Evolutionary conservation across 2,113 vertebrate genomes (phyloP).

Genomic region (Paramormyrops kingsleyae): DNA sequence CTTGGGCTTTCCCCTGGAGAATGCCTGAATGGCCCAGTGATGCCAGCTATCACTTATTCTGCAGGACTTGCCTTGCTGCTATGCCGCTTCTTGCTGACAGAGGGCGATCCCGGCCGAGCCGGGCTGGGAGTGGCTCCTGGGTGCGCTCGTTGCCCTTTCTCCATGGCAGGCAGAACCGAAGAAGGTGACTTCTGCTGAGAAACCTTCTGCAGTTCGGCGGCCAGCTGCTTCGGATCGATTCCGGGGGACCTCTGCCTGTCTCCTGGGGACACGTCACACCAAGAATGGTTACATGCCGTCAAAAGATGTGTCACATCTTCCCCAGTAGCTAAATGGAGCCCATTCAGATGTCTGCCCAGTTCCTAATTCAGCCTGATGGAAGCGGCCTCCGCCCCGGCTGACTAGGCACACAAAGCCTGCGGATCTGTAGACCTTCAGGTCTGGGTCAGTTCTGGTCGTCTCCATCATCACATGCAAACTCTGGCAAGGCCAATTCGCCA

Average conservation of each 20-base stretch:
- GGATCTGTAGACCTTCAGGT: neutral
- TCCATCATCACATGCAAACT: neutral
- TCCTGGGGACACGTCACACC: slow-evolving; percentile 46
- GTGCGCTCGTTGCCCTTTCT: slow-evolving; percentile 68
- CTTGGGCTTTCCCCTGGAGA: neutral
- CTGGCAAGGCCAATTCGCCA: neutral
- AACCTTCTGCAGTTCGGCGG: slow-evolving; percentile 94
- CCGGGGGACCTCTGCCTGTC: slow-evolving; percentile 89
- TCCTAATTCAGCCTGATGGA: neutral
- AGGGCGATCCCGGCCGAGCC: slow-evolving; percentile 88
- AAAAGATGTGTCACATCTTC: neutral
- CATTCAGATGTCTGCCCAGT: neutral
- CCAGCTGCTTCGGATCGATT: slow-evolving; percentile 93
- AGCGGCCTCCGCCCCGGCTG: neutral
- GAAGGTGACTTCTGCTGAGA: slow-evolving; percentile 83
- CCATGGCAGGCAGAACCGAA: slow-evolving; percentile 58
- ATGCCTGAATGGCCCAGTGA: neutral
- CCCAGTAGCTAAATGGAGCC: neutral
- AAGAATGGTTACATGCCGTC: neutral
- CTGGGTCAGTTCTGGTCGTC: neutral
- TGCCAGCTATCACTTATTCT: neutral
- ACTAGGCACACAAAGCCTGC: neutral
- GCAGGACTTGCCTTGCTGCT: slow-evolving; percentile 76
- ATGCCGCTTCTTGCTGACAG: slow-evolving; percentile 89
- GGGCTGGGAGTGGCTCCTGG: slow-evolving; percentile 82